These are phyloP conservation scores for Catamblyrhynchus diadema DNA, from an alignment of 2,797 vertebrate species.

Conservation along the genomic window DNA sequence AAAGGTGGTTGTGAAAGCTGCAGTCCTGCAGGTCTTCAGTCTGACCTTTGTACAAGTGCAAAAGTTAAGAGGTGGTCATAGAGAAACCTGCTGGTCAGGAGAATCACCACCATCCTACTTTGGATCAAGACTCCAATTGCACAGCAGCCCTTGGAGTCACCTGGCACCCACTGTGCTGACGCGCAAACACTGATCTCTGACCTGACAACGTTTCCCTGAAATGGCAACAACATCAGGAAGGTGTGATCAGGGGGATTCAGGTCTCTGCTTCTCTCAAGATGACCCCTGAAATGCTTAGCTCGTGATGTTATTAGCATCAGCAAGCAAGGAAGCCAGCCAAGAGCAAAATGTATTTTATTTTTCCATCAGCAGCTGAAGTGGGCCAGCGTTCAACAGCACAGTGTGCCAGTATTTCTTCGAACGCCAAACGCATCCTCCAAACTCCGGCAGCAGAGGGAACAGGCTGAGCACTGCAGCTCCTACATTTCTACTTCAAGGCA, in stretches of 20 bases:
- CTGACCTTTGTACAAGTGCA: background rate
- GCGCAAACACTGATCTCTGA: background rate
- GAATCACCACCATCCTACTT: background rate
- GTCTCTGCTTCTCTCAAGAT: slow-evolving; percentile 30
- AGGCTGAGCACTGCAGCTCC: background rate
- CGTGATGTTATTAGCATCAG: slow-evolving; percentile 20
- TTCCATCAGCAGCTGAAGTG: slow-evolving; percentile 10
- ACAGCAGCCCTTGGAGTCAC: background rate
- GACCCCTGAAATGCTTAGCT: slow-evolving; percentile 37
- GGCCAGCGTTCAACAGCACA: slow-evolving; percentile 6
- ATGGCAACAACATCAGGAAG: background rate
- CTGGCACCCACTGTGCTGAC: background rate
- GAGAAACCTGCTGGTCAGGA: background rate
- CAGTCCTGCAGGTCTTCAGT: background rate
- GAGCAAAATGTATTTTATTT: slow-evolving; percentile 32
- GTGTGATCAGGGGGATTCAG: background rate
- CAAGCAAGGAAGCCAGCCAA: slow-evolving; percentile 52
- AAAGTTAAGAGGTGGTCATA: background rate
- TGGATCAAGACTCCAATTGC: background rate
- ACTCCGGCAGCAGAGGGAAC: background rate
- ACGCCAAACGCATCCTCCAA: background rate
- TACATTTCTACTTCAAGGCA: background rate
- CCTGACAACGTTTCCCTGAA: accelerated
- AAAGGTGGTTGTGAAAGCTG: background rate
- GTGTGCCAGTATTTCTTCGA: slow-evolving; percentile 53